phyloP scores from a whole-genome alignment of 2,113 vertebrate genomes.

The Typhlomys cinereus region DNA sequence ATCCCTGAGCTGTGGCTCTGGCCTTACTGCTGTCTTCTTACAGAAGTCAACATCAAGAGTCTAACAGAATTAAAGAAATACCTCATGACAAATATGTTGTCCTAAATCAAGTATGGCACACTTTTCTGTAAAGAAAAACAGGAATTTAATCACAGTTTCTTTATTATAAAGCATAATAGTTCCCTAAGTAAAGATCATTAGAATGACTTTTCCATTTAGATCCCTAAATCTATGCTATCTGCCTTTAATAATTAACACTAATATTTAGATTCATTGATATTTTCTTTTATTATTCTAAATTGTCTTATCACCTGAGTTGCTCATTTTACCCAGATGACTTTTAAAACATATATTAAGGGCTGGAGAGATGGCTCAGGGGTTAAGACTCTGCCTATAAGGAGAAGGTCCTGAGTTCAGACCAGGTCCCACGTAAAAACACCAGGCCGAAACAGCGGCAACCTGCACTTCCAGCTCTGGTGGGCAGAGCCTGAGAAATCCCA shows the following conservation, averaged over 20 bases:
- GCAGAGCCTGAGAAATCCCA: too few relatives aligned
- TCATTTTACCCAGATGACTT: background rate
- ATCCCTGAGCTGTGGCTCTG: too few relatives aligned
- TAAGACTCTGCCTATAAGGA: too few relatives aligned
- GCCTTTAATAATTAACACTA: conserved; percentile 6
- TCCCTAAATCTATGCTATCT: background rate
- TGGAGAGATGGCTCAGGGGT: too few relatives aligned
- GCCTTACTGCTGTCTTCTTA: too few relatives aligned
- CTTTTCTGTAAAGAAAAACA: background rate
- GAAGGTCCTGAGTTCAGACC: too few relatives aligned
- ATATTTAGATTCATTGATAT: background rate
- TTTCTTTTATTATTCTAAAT: conserved; percentile 24
- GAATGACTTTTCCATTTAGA: background rate
- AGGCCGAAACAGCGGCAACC: too few relatives aligned
- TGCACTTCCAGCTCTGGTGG: too few relatives aligned
- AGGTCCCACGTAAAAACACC: too few relatives aligned
- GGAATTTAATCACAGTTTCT: background rate
- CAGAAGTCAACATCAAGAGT: background rate
- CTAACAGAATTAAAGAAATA: background rate
- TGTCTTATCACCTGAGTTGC: background rate
- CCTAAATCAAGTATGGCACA: background rate
- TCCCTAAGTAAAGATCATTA: conserved; percentile 10
- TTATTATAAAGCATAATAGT: conserved; percentile 7
- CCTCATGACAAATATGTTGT: background rate
- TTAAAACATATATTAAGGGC: conserved; percentile 25